Evolutionary conservation across 92 coral and sea anemone genomes (phyloP).

Genomic region (Porites rus): DNA sequence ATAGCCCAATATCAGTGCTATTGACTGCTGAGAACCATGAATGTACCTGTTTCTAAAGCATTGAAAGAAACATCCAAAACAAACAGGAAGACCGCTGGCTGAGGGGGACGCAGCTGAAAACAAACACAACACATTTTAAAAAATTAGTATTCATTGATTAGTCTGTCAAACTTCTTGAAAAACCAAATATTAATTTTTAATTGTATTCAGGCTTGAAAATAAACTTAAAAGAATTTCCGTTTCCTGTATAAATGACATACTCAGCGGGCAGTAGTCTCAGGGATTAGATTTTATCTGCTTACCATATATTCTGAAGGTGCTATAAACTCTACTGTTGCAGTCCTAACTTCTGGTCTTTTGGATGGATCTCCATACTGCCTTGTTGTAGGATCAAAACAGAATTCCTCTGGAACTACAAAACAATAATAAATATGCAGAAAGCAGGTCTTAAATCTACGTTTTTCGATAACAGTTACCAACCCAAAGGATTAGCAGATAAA

Average conservation of each 20-base stretch:
- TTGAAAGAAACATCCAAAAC: slow-evolving; percentile 96
- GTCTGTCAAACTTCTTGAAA: no score
- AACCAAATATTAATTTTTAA: no score
- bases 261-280: not conserved
- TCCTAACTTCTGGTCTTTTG: slow-evolving; percentile 95
- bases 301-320: slow-evolving; percentile 99
- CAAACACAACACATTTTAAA: not conserved
- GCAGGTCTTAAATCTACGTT: not conserved
- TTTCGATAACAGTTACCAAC: no score
- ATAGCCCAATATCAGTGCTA: no score
- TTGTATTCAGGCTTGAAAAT: no score
- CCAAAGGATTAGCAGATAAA: no score
- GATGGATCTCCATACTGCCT: slow-evolving; percentile 96
- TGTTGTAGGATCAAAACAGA: slow-evolving; percentile 94
- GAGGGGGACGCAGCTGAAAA: slow-evolving; percentile 95
- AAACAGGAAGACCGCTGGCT: slow-evolving; percentile 93
- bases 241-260: no score
- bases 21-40: not conserved
- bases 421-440: not conserved
- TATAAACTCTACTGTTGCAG: slow-evolving; percentile 97
- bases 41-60: slow-evolving; percentile 97
- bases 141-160: no score
- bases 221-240: no score
- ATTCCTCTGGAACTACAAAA: slow-evolving; percentile 92
- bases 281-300: not conserved